phyloP scores from a whole-genome alignment of 2,888 invertebrate genomes.

The Trissonchulus latispiculum region DNA sequence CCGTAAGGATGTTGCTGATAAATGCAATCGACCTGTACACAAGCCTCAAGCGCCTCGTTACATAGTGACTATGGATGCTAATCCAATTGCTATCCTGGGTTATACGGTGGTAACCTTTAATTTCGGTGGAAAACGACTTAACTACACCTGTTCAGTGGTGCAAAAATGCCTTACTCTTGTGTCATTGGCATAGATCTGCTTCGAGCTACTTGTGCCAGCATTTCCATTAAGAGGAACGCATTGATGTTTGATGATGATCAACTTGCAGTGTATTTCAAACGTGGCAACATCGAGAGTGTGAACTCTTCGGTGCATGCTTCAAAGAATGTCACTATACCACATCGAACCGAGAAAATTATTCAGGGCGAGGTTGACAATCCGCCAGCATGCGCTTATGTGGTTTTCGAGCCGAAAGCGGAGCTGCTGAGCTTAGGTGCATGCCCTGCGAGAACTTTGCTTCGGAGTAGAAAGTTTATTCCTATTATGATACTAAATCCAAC shows the following conservation, averaged over 20 bases:
- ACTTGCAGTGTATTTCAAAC: neutral
- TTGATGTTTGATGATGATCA: neutral
- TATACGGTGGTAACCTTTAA: neutral
- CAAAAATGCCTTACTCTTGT: neutral
- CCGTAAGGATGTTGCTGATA: neutral
- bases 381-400: neutral
- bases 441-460: neutral
- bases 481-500: neutral
- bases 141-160: neutral
- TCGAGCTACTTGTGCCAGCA: neutral
- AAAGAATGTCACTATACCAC: neutral
- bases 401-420: neutral
- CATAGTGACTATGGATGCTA: neutral
- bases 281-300: neutral
- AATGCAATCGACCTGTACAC: neutral
- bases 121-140: neutral
- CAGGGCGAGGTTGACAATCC: neutral
- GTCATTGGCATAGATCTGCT: neutral
- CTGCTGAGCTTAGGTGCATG: neutral
- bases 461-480: neutral
- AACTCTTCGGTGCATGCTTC: neutral
- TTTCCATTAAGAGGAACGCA: neutral
- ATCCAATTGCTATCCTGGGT: neutral
- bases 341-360: neutral
- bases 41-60: neutral